These are phyloP conservation scores for Solea senegalensis DNA, from an alignment of 2,113 vertebrate species.

Conservation along the genomic window DNA sequence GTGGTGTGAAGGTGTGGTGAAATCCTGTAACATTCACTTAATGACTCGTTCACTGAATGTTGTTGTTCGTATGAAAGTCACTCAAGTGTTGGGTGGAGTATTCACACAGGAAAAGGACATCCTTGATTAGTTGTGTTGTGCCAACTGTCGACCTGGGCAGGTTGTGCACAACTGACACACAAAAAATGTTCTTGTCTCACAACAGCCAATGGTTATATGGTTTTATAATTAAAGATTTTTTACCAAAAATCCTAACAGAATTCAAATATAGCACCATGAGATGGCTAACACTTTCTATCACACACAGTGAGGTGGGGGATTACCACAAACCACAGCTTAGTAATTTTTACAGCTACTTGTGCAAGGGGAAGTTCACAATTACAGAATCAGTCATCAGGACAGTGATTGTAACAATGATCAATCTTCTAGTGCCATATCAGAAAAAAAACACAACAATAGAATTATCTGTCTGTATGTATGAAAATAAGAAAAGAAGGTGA, in stretches of 20 bases:
- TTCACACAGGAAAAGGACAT: conserved; percentile 66
- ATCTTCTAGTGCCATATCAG: neutral
- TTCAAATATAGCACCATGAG: too few relatives aligned
- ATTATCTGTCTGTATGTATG: too few relatives aligned
- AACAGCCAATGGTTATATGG: too few relatives aligned
- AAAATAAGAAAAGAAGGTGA: too few relatives aligned
- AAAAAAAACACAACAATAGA: neutral
- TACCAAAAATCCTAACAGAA: too few relatives aligned
- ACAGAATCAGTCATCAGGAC: neutral
- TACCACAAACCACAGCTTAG: conserved; percentile 3
- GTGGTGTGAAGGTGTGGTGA: conserved; percentile 32
- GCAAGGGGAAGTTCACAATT: conserved; percentile 1
- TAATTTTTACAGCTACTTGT: neutral
- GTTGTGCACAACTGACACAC: rapidly evolving
- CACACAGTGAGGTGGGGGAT: too few relatives aligned
- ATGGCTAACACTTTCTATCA: too few relatives aligned
- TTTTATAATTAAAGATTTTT: too few relatives aligned
- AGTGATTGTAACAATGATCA: neutral
- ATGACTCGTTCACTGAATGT: neutral
- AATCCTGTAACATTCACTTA: neutral
- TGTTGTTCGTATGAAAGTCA: neutral
- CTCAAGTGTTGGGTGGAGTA: conserved; percentile 24
- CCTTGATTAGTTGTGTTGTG: conserved; percentile 17
- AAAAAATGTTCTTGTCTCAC: too few relatives aligned
- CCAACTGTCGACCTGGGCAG: neutral